Evolutionary conservation across 2,113 vertebrate genomes (phyloP), one percentile per base, ranked within the genome.

Genomic region (Trematomus loennbergii): DNA sequence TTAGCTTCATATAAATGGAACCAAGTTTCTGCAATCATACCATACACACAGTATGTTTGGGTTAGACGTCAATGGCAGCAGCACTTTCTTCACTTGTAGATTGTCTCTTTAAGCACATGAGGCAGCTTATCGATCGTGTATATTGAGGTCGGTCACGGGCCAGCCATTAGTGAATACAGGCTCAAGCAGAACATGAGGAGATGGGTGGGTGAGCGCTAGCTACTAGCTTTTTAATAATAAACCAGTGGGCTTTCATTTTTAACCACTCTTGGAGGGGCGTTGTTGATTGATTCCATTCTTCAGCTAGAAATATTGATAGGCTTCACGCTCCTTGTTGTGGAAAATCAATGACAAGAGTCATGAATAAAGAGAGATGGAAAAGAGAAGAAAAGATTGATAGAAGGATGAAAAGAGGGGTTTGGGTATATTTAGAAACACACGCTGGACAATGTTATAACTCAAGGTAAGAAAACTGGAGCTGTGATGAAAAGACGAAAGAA

Each of bases 281-380:
- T 66, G 78, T 81, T 68, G 6, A 91, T 92, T 81, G 78, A 92
- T 94, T 90, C 87, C 50, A 88, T 79, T 91, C 89, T 83, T 73
- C 67, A 54, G 85, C 70, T 40, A 79, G 81, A 90, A 87, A 87
- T 89, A 93, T 92, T 90, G 87, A 93, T 88, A 89, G 86, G 72
- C 80, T 72, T 87, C 79, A 84, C 78, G 81, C 76, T 91, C 70
- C 83, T 88, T 73, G 76, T 82, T 83, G 74, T 50, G 75, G 61
- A 83, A 89, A 93, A 92, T 94, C 92, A 82, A 93, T 93, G 64
- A 59, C 59, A 81, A 75, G 63, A 77, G 75, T 77, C 71, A 81
- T 13, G 52, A 83, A 40, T 53, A 52, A 68, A 69, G 7, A 65
- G 52, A 65, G 73, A 59, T 46, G 36, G 57, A 84, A 77, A 59